These are phyloP conservation scores for human DNA, from an alignment of 2,113 vertebrate genomes.

Conservation along the genomic window DNA sequence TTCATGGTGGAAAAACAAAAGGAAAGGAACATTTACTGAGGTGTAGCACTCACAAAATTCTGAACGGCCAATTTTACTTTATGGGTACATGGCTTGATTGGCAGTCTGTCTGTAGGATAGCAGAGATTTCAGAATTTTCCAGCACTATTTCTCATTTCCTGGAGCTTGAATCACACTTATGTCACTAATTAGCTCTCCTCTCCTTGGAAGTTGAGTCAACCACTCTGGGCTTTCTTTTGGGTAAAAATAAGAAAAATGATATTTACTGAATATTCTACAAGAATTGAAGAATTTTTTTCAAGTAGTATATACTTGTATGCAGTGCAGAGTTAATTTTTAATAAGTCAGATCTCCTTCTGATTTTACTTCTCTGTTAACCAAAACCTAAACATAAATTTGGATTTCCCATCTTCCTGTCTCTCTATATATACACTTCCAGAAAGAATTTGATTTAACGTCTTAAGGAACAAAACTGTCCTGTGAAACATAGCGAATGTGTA, in stretches of 20 bases:
- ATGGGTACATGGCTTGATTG: neutral
- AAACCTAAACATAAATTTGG: neutral
- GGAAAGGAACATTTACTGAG: neutral
- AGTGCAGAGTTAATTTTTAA: neutral
- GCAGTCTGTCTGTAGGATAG: neutral
- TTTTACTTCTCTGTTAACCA: neutral
- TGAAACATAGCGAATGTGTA: neutral
- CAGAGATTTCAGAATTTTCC: neutral
- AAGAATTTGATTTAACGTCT: neutral
- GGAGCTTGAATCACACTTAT: neutral
- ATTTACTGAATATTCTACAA: neutral
- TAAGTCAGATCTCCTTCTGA: neutral
- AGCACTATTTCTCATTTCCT: constrained; percentile 4
- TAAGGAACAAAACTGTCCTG: neutral
- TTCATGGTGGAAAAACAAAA: neutral
- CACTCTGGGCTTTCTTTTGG: neutral
- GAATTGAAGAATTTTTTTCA: neutral
- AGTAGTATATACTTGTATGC: neutral
- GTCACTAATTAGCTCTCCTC: neutral
- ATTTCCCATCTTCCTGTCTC: neutral
- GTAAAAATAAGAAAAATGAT: neutral
- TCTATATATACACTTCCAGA: neutral
- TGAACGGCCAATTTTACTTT: neutral
- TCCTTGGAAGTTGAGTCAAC: neutral
- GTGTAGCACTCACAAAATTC: neutral